These are phyloP conservation scores for Osmerus mordax DNA, from an alignment of 2,113 vertebrate genomes.

Conservation along the genomic window DNA sequence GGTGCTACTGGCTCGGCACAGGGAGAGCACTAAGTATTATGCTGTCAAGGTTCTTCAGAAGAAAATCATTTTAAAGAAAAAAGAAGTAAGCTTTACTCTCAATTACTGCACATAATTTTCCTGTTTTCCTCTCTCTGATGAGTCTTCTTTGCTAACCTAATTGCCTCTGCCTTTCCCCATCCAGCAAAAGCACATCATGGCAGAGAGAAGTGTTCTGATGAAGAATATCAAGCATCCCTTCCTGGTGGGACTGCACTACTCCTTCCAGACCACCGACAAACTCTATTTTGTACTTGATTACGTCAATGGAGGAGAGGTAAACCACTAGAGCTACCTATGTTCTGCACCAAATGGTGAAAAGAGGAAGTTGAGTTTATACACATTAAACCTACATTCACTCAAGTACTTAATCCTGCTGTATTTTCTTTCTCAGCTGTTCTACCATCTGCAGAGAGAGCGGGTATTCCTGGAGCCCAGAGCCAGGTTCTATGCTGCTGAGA, in stretches of 20 bases:
- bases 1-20: slow-evolving; percentile 77
- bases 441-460: slow-evolving; percentile 78
- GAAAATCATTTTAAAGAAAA: slow-evolving; percentile 79
- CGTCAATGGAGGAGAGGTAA: slow-evolving; percentile 78
- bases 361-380: too few relatives aligned
- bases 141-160: background rate
- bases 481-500: slow-evolving; percentile 78
- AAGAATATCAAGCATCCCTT: slow-evolving; percentile 81
- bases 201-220: slow-evolving; percentile 78
- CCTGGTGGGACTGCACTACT: slow-evolving; percentile 79
- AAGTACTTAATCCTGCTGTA: slow-evolving; percentile 14
- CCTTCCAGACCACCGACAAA: slow-evolving; percentile 80
- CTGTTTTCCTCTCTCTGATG: too few relatives aligned
- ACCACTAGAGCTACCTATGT: background rate
- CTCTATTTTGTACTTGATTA: slow-evolving; percentile 81
- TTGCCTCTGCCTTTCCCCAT: background rate
- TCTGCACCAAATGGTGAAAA: background rate
- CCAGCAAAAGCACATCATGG: slow-evolving; percentile 85
- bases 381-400: too few relatives aligned
- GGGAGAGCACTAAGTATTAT: slow-evolving; percentile 72
- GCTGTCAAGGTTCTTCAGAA: slow-evolving; percentile 82
- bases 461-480: slow-evolving; percentile 78
- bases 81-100: slow-evolving; percentile 65
- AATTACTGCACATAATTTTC: background rate
- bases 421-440: slow-evolving; percentile 68